These are phyloP conservation scores for Hypsibius dujardini DNA, from an alignment of 1,140 invertebrate species.

Conservation along the genomic window DNA sequence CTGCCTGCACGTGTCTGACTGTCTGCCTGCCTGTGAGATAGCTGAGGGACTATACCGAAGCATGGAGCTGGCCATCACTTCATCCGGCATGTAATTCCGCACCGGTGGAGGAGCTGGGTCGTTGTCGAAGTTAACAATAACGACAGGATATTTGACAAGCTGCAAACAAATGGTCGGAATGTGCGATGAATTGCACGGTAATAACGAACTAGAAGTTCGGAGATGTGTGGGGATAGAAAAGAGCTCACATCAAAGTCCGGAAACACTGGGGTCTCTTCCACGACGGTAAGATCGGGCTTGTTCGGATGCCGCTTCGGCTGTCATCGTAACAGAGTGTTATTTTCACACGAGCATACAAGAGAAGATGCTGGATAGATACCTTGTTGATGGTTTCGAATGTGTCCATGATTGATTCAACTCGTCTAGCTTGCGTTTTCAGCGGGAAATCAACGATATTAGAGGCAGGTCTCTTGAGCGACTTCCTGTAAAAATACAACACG, in stretches of 20 bases:
- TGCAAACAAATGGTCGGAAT: neutral
- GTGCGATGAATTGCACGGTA: too few relatives aligned
- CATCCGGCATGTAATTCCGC: neutral
- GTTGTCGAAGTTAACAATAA: neutral
- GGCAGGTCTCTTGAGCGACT: neutral
- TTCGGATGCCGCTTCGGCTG: slow-evolving; percentile 11
- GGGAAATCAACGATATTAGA: neutral
- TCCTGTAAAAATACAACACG: neutral
- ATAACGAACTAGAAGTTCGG: too few relatives aligned
- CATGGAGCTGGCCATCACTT: slow-evolving; percentile 12
- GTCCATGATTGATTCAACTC: neutral
- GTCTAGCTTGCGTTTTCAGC: neutral
- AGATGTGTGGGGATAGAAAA: neutral
- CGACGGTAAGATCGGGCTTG: neutral
- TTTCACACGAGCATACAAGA: neutral
- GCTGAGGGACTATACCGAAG: neutral
- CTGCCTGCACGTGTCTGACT: neutral
- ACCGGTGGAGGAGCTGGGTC: neutral
- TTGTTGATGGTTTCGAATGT: slow-evolving; percentile 11
- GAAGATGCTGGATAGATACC: slow-evolving; percentile 8
- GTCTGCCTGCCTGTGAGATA: neutral
- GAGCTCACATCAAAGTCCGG: neutral
- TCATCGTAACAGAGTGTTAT: neutral
- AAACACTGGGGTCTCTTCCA: slow-evolving; percentile 3
- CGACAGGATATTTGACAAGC: slow-evolving; percentile 9